These are phyloP conservation scores for Zaprionus gabonicus DNA, from an alignment of 1,140 invertebrate species.

Conservation along the genomic window DNA sequence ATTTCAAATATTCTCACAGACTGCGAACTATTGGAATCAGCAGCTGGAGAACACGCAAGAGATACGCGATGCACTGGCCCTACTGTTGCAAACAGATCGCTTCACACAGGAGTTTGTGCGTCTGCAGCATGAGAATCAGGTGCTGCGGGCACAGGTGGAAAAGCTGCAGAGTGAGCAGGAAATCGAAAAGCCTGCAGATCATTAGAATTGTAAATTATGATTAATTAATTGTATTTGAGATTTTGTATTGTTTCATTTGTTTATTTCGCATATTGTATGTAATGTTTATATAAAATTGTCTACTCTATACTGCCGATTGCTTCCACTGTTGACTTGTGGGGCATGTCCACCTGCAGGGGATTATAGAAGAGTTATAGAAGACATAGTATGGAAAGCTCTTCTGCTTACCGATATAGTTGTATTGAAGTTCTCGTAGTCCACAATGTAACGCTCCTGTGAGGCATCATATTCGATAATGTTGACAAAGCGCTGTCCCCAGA, in stretches of 20 bases:
- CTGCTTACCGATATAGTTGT: slow-evolving; percentile 87
- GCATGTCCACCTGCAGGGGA: slow-evolving; percentile 63
- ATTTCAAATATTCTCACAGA: slow-evolving; percentile 52
- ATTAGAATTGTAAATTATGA: slow-evolving; percentile 1
- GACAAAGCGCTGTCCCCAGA: slow-evolving; percentile 93
- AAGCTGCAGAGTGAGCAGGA: slow-evolving; percentile 23
- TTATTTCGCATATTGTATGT: slow-evolving; percentile 16
- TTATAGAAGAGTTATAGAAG: not conserved
- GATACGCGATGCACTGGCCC: slow-evolving; percentile 58
- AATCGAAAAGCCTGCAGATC: not conserved
- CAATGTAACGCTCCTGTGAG: slow-evolving; percentile 94
- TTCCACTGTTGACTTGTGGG: not conserved
- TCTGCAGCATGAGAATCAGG: slow-evolving; percentile 66
- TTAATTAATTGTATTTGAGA: not conserved
- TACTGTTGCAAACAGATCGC: slow-evolving; percentile 61
- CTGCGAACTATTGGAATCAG: slow-evolving; percentile 50
- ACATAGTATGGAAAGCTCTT: not conserved
- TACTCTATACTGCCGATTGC: not conserved
- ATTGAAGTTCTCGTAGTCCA: slow-evolving; percentile 97
- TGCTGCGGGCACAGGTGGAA: slow-evolving; percentile 50
- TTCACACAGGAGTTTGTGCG: slow-evolving; percentile 65
- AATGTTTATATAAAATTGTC: not conserved
- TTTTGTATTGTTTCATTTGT: not conserved
- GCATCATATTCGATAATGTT: slow-evolving; percentile 92
- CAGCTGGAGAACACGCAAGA: slow-evolving; percentile 56